Base-by-base conservation (phyloP, 2,797 vertebrate genomes). In the Aselliscus stoliczkanus region DNA sequence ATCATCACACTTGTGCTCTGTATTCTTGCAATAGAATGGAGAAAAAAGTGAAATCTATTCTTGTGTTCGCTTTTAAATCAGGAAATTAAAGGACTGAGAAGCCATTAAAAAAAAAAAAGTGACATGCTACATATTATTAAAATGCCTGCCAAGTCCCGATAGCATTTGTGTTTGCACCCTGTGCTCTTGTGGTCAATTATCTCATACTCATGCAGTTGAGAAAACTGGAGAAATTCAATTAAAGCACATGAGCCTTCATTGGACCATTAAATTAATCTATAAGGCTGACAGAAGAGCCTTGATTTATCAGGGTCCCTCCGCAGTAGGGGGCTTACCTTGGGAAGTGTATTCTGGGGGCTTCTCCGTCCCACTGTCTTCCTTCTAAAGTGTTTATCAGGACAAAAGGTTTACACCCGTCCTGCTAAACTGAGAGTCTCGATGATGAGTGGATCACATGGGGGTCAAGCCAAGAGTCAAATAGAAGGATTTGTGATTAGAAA, bases 31-130 rank as follows among this genome's bases (percentile, higher is more conserved):
- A 50, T 31, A 91, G 25, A 87, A 37, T 25, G 21, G 67, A 82
- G 37, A 65, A 34, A 50, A 73, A 90, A 88, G 25, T 82, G 21
- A 94, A 95, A 58, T 81, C 6, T 87, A n/a, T 42, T 54, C 4
- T 81, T 81, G 60, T 18, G 6, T 2, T 82, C 4, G 34, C 39
- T 77, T 76, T 92, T 77, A 60, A 92, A 5, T 2, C 0, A 1
- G 44, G 50, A 77, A 29, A 76, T 65, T 67, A 79, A 94, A 85
- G 21, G 34, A 39, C 8, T 23, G 29, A 62, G 54, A 93, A 79
- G 7, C 8, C 5, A 62, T 62, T 93, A 1, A n/a, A 58, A 82
- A n/a, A 58, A 82, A 27, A 82, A 73, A 60, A 34, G 15, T 67
- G 67, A 29, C 20, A 25, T 17, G 15, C 4, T 82, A 15, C 8